Base-by-base conservation (phyloP, 2,797 vertebrate genomes). In the Acanthurus leucopareius region DNA sequence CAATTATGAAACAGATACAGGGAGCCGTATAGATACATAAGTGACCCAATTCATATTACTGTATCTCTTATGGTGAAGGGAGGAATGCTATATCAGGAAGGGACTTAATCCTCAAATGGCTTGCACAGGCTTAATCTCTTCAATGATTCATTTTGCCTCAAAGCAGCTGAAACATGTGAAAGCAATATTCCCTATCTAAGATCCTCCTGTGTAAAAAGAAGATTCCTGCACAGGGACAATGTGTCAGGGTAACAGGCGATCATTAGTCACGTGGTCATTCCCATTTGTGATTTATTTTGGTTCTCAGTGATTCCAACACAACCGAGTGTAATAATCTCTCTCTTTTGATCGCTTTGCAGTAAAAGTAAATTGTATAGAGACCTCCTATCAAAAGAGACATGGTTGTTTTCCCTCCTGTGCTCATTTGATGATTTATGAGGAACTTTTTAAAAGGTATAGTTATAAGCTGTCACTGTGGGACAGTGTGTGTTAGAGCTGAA, bases 61-160 rank as follows among this genome's bases (percentile, higher is more conserved):
- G 87, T 85, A 87, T 89, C 85, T 89, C 80, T 57, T 52, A 60
- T 53, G 73, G 72, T 49, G 64, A 62, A 11, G 65, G 44, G 80
- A 87, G 77, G 51, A 77, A 87, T 2, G 62, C 83, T 89, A 84
- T 88, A 92, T 86, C 84, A 81, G 86, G 88, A 86, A 67, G 80
- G 86, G 89, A 80, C 82, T 79, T 92, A 92, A 93, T 92, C 91
- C 88, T 91, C 91, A 90, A 86, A 92, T 89, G 87, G 86, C 81
- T 90, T 88, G 88, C 85, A 86, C 82, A 85, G 80, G 81, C 87
- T 86, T 93, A 93, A 93, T 90, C 90, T 92, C 90, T 70, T 89
- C 89, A 87, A 86, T 90, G 92, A 93, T 91, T 93, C 89, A 92
- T 92, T 89, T 82, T 77, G 89, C 91, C 90, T 88, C 67, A 84